Evolutionary conservation across 2,797 vertebrate species (phyloP).

Genomic region (Moxostoma hubbsi): DNA sequence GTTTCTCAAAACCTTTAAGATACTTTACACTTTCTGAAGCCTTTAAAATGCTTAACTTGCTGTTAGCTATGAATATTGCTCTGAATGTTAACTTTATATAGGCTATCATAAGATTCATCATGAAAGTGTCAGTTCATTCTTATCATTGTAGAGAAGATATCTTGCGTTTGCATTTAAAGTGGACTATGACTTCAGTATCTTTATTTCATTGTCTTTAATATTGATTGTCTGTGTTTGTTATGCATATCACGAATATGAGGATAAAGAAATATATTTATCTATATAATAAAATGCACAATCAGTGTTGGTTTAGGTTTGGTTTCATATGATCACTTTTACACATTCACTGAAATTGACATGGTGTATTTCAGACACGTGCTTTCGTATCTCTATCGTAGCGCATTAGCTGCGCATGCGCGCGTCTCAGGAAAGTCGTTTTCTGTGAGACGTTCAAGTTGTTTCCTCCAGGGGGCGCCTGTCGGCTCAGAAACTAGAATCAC

Average conservation of each 20-base stretch:
- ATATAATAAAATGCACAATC: too few species aligned
- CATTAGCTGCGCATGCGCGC: too few species aligned
- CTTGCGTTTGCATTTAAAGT: too few species aligned
- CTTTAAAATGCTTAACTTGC: neutral
- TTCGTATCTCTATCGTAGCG: neutral
- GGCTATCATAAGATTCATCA: neutral
- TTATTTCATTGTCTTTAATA: too few species aligned
- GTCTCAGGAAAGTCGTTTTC: fast-evolving
- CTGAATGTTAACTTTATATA: slow-evolving; percentile 24
- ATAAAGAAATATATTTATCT: too few species aligned
- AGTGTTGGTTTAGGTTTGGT: too few species aligned
- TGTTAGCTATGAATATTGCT: slow-evolving; percentile 1
- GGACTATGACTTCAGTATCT: too few species aligned
- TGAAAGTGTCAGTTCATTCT: neutral
- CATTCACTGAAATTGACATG: neutral
- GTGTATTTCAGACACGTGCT: neutral
- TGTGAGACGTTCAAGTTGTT: neutral
- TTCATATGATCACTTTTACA: too few species aligned
- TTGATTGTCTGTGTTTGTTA: too few species aligned
- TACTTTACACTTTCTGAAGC: neutral
- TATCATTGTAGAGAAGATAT: neutral
- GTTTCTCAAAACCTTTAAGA: neutral
- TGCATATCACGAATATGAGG: too few species aligned
- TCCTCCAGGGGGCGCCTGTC: neutral
- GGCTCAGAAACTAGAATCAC: neutral